These are phyloP conservation scores for Amphipoea oculea DNA, from an alignment of 2,888 invertebrate genomes.

Conservation along the genomic window DNA sequence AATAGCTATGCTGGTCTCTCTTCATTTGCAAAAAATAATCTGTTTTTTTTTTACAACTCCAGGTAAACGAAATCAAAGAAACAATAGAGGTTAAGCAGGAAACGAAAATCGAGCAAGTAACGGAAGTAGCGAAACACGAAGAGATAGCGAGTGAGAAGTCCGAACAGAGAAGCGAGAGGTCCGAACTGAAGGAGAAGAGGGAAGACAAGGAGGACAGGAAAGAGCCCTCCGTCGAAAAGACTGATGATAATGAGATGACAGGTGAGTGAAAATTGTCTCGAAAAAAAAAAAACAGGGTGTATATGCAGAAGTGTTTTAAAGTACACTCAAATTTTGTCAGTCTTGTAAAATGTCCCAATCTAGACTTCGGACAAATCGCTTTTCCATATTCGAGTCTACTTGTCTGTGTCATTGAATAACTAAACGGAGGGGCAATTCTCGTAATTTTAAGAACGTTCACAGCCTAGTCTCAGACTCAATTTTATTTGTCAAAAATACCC, in stretches of 20 bases:
- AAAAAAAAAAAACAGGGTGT: neutral
- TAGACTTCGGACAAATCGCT: too few species aligned
- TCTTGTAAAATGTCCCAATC: too few species aligned
- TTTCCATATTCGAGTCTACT: too few species aligned
- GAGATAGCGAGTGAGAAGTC: slow-evolving; percentile 69
- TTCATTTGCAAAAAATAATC: neutral
- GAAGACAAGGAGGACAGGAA: slow-evolving; percentile 81
- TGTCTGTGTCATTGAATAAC: too few species aligned
- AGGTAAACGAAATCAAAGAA: slow-evolving; percentile 84
- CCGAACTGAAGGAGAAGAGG: slow-evolving; percentile 72
- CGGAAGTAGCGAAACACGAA: slow-evolving; percentile 64
- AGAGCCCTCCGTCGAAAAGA: slow-evolving; percentile 82
- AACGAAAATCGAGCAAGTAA: slow-evolving; percentile 78
- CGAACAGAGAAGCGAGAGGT: slow-evolving; percentile 72
- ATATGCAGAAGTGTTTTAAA: too few species aligned
- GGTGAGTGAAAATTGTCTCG: slow-evolving; percentile 77
- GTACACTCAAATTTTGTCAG: too few species aligned
- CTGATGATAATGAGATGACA: slow-evolving; percentile 91
- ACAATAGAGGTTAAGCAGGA: slow-evolving; percentile 74
- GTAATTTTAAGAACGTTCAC: too few species aligned
- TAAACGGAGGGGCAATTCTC: too few species aligned
- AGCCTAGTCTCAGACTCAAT: too few species aligned
- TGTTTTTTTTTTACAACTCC: slow-evolving; percentile 50
- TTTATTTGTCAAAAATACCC: too few species aligned
- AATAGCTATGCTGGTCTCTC: neutral